Conservation (phyloP, 2,888 invertebrate genomes). For the Melanostoma mellinum region DNA sequence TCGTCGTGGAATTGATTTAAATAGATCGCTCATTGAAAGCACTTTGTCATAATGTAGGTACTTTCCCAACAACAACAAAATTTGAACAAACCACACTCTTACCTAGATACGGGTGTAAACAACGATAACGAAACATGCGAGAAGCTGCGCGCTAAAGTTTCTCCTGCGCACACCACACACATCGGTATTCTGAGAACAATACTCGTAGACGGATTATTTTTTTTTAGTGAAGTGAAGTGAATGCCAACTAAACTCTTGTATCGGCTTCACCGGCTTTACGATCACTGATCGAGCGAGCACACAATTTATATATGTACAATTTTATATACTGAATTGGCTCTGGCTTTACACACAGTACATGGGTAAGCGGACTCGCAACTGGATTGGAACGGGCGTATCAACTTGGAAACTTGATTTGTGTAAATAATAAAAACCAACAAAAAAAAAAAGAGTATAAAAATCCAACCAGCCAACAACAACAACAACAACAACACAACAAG, state of each 20-base stretch:
- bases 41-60: conserved; percentile 12
- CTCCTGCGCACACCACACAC: conserved; percentile 50
- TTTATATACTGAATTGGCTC: conserved; percentile 16
- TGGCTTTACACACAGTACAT: conserved; percentile 31
- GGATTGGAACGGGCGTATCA: conserved; percentile 73
- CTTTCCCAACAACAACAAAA: background rate
- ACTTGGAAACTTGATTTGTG: conserved; percentile 72
- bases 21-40: background rate
- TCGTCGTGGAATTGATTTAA: background rate
- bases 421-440: conserved; percentile 62
- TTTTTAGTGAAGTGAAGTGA: conserved; percentile 1
- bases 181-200: conserved; percentile 54
- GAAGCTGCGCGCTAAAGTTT: conserved; percentile 48
- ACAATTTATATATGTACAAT: conserved; percentile 49
- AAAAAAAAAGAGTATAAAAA: background rate
- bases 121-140: conserved; percentile 36
- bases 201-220: conserved; percentile 32
- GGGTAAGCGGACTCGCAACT: conserved; percentile 30
- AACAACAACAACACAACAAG: conserved; percentile 24
- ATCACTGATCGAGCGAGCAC: conserved; percentile 64
- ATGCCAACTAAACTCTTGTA: background rate
- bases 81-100: conserved; percentile 5
- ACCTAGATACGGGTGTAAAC: conserved; percentile 19
- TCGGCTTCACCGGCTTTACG: conserved; percentile 44
- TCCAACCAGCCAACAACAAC: background rate